Conservation (phyloP, 2,797 vertebrate genomes). For the Brachyalestes nurse region DNA sequence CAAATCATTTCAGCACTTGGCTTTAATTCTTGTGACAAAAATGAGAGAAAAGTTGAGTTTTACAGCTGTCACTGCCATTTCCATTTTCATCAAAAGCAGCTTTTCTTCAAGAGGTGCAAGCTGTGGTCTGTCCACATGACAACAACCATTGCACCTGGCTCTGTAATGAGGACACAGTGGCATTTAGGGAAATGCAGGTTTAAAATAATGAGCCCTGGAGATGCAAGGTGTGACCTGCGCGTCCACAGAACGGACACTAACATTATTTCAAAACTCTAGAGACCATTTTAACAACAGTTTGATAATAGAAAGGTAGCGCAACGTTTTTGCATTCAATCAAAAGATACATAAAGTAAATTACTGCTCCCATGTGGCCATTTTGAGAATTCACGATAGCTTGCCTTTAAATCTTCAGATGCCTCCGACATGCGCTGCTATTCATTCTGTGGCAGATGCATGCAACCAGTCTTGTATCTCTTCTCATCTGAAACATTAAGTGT, state of each 20-base stretch:
- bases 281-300: constrained; percentile 2
- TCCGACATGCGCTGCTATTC: background rate
- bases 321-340: background rate
- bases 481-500: background rate
- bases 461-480: background rate
- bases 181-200: constrained; percentile 5
- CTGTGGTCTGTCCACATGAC: too few species aligned
- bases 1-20: background rate
- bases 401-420: background rate
- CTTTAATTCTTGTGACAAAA: background rate
- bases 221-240: background rate
- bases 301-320: background rate
- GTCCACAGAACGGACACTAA: constrained; percentile 8
- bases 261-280: constrained; percentile 1
- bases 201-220: constrained; percentile 27
- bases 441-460: background rate
- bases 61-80: background rate
- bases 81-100: background rate
- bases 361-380: constrained; percentile 50
- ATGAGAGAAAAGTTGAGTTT: background rate
- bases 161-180: background rate
- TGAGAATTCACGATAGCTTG: constrained; percentile 8
- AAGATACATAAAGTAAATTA: constrained; percentile 26
- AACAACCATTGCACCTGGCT: background rate
- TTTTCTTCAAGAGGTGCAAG: background rate